These are phyloP conservation scores for Gila robusta DNA, from an alignment of 2,797 vertebrate genomes.

Conservation along the genomic window DNA sequence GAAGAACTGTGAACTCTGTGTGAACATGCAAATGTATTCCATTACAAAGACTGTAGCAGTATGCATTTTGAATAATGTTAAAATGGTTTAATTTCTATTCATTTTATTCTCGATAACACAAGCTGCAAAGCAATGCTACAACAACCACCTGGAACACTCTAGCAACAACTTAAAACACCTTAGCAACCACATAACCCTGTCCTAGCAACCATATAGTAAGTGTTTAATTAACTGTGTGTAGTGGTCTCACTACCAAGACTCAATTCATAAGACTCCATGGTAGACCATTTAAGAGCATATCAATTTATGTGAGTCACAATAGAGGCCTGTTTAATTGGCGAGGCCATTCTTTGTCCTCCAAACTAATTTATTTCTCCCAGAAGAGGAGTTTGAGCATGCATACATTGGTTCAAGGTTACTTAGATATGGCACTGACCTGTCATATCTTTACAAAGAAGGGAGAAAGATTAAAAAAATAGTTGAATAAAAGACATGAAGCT, in stretches of 20 bases:
- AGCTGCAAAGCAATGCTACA: neutral
- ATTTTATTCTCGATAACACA: neutral
- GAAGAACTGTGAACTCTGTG: neutral
- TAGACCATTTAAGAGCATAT: conserved; percentile 66
- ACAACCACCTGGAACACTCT: neutral
- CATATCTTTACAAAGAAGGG: neutral
- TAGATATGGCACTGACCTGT: conserved; percentile 7
- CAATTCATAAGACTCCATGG: conserved; percentile 60
- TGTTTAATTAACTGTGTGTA: conserved; percentile 69
- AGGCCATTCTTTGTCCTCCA: conserved; percentile 68
- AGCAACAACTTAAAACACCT: neutral
- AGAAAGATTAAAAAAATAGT: neutral
- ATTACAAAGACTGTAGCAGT: neutral
- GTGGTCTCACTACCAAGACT: conserved; percentile 73
- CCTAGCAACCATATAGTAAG: neutral
- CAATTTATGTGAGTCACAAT: conserved; percentile 71
- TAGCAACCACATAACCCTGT: neutral
- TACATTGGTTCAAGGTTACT: conserved; percentile 23
- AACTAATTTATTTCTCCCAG: conserved; percentile 68
- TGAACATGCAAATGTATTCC: neutral
- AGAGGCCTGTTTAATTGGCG: conserved; percentile 75
- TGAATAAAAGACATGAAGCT: neutral
- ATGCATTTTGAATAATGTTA: neutral
- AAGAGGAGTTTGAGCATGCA: conserved; percentile 40
- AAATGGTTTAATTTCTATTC: neutral